A percentile compares a stretch with the other conserved stretches of the same genome.
Evolutionary conservation across 2,888 invertebrate genomes (phyloP).

Genomic region (Tuberolachnus salignus): DNA sequence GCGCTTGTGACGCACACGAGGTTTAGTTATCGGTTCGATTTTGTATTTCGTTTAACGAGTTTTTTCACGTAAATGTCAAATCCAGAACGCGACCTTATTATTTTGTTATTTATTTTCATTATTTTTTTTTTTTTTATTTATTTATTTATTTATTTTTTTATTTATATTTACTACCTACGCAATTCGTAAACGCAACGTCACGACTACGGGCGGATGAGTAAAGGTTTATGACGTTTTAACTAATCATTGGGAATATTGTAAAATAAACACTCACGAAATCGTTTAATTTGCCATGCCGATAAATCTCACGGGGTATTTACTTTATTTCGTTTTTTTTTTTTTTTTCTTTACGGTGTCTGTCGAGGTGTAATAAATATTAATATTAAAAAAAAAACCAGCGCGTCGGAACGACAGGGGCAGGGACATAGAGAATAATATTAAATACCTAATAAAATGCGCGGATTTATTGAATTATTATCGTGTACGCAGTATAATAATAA

Average conservation of each 20-base stretch:
- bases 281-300: background rate
- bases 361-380: background rate
- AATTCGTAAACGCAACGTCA: background rate
- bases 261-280: background rate
- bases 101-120: no score
- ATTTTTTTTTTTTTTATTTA: slow-evolving; percentile 1
- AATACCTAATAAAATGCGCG: background rate
- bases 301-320: background rate
- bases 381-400: background rate
- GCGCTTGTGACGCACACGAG: no score
- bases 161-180: background rate
- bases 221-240: background rate
- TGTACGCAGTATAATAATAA: background rate
- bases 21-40: slow-evolving; percentile 5
- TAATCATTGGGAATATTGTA: no score
- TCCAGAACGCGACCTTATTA: background rate
- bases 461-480: background rate
- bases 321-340: slow-evolving; percentile 17
- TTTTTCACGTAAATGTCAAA: background rate
- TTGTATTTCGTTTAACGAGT: slow-evolving; percentile 28
- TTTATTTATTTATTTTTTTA: no score
- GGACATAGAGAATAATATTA: no score
- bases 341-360: background rate
- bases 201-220: no score
- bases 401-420: background rate